Evolutionary conservation across 2,888 invertebrate species (phyloP).

Genomic region (Eledone cirrhosa): DNA sequence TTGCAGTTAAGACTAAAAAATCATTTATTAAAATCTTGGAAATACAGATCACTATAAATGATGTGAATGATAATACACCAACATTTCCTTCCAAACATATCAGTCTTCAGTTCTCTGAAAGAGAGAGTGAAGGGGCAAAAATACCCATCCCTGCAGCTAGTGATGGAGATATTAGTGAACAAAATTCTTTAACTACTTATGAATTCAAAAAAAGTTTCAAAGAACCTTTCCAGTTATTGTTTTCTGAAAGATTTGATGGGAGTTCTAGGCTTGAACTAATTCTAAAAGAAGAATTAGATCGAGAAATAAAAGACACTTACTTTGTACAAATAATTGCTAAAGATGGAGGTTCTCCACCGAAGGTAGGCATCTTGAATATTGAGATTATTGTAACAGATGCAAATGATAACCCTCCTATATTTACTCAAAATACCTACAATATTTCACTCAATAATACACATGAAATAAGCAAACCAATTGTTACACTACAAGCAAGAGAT

Average conservation of each 20-base stretch:
- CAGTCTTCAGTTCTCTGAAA: not conserved
- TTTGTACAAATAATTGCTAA: not conserved
- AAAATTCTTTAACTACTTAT: constrained; percentile 10
- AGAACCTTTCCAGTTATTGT: not conserved
- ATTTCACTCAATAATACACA: not conserved
- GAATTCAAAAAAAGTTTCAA: constrained; percentile 12
- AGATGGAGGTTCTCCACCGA: constrained; percentile 17
- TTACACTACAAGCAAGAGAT: not conserved
- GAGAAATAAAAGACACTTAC: constrained; percentile 16
- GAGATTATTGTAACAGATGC: not conserved
- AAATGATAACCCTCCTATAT: constrained; percentile 8
- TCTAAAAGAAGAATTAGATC: not conserved
- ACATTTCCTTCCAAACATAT: not conserved
- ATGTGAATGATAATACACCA: not conserved
- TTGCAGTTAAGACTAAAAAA: not conserved
- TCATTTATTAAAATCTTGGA: not conserved
- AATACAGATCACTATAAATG: not conserved
- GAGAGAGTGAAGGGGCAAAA: not conserved
- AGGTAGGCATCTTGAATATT: not conserved
- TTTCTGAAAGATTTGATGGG: not conserved
- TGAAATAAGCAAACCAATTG: not conserved
- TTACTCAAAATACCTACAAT: constrained; percentile 1
- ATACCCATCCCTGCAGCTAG: not conserved
- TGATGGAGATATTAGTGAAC: not conserved
- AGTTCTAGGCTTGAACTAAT: not conserved